Evolutionary conservation across 1,140 invertebrate genomes (phyloP).

Genomic region (Condylostylus longicornis): DNA sequence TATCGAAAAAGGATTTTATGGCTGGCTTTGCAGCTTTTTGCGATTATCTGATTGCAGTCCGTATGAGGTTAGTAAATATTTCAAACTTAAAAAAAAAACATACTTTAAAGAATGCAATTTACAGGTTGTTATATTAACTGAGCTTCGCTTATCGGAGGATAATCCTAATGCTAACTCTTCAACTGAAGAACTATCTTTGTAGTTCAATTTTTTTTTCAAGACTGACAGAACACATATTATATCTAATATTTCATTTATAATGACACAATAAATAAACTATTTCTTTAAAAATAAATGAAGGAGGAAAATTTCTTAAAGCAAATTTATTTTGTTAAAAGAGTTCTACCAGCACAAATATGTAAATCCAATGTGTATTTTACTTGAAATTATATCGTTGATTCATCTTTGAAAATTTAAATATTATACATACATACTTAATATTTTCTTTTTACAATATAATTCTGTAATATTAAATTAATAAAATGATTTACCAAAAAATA

Average conservation of each 20-base stretch:
- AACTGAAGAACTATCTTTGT: conserved; percentile 28
- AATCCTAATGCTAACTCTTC: conserved; percentile 23
- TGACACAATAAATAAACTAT: neutral
- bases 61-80: conserved; percentile 39
- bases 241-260: too few relatives aligned
- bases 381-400: too few relatives aligned
- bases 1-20: conserved; percentile 65
- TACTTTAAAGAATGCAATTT: conserved; percentile 18
- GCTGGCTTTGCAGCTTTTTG: conserved; percentile 53
- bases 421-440: too few relatives aligned
- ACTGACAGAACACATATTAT: neutral
- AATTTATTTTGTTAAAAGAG: too few relatives aligned
- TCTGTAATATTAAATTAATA: too few relatives aligned
- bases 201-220: conserved; percentile 5
- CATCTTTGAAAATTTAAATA: too few relatives aligned
- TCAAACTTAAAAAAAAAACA: conserved; percentile 2
- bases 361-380: too few relatives aligned
- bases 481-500: too few relatives aligned
- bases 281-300: too few relatives aligned
- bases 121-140: conserved; percentile 28
- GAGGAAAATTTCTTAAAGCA: too few relatives aligned
- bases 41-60: conserved; percentile 55
- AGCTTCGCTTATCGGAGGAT: conserved; percentile 22
- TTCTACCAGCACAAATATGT: too few relatives aligned
- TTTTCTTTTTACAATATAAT: too few relatives aligned